Conservation (phyloP, 2,888 invertebrate genomes). For the Macrophya alboannulata region DNA sequence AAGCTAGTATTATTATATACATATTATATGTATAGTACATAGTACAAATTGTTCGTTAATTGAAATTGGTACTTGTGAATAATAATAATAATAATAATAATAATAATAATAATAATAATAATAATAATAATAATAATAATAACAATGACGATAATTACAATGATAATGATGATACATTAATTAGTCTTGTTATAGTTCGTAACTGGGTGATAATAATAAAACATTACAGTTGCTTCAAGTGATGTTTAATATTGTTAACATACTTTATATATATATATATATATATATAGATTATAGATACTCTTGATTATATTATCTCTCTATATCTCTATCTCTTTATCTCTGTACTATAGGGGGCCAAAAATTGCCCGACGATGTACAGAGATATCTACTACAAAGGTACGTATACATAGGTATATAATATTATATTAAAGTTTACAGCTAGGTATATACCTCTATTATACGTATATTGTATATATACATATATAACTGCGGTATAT, state of each 20-base stretch:
- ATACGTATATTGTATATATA: conserved; percentile 57
- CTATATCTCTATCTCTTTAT: not conserved
- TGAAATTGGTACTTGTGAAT: not conserved
- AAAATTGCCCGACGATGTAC: conserved; percentile 96
- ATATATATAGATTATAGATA: not conserved
- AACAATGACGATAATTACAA: not conserved
- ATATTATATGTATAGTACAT: not conserved
- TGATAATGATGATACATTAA: not conserved
- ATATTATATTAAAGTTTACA: not conserved
- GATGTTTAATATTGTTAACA: not conserved
- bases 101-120: not conserved
- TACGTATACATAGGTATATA: conserved; percentile 79
- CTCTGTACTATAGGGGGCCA: conserved; percentile 85
- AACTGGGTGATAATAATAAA: not conserved
- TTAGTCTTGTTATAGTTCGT: conserved; percentile 4
- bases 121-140: not conserved
- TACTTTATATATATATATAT: not conserved
- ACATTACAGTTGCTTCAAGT: not conserved
- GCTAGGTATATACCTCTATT: not conserved
- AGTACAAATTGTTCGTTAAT: not conserved
- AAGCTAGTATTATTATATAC: no score
- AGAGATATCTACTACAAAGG: conserved; percentile 96
- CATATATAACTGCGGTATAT: no score
- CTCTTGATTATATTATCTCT: not conserved
- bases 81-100: not conserved